Conservation (phyloP, 2,113 vertebrate genomes). For the Odontophorus gujanensis region DNA sequence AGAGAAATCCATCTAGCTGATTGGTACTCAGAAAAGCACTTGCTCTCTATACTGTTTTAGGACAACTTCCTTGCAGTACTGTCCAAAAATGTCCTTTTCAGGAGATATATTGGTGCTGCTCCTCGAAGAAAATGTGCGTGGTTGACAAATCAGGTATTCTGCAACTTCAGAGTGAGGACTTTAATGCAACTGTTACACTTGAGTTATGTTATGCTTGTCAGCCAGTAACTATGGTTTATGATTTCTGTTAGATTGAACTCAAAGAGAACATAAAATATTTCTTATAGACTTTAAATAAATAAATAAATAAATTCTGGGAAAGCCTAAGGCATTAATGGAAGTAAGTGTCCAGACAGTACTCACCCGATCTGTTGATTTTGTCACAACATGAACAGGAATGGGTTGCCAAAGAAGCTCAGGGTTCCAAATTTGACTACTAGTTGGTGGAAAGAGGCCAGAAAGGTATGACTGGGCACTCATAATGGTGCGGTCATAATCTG, state of each 20-base stretch:
- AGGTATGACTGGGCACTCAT: slow-evolving; percentile 90
- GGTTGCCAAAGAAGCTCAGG: slow-evolving; percentile 86
- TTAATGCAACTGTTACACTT: not conserved
- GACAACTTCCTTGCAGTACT: not conserved
- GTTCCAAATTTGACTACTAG: slow-evolving; percentile 77
- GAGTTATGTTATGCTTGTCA: not conserved
- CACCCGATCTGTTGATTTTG: slow-evolving; percentile 82
- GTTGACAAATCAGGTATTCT: not conserved
- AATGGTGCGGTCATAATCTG: slow-evolving; percentile 90
- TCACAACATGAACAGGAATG: slow-evolving; percentile 87
- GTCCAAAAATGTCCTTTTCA: not conserved
- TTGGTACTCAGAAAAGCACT: not conserved
- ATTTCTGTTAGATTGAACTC: not conserved
- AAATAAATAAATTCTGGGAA: not conserved
- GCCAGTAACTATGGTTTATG: not conserved
- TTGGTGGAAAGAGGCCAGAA: slow-evolving; percentile 87
- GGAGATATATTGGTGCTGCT: not conserved
- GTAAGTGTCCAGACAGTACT: slow-evolving; percentile 25
- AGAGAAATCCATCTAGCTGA: not conserved
- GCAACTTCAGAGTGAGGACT: not conserved
- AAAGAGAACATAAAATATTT: not conserved
- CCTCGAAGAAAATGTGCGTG: not conserved
- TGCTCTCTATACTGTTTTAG: not conserved
- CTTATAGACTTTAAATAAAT: not conserved
- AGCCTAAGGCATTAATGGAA: not conserved